Percentiles rank a stretch among this genome's conserved stretches.
phyloP scores from a whole-genome alignment of 2,797 vertebrate genomes.

The Philypnodon macrostomus region DNA sequence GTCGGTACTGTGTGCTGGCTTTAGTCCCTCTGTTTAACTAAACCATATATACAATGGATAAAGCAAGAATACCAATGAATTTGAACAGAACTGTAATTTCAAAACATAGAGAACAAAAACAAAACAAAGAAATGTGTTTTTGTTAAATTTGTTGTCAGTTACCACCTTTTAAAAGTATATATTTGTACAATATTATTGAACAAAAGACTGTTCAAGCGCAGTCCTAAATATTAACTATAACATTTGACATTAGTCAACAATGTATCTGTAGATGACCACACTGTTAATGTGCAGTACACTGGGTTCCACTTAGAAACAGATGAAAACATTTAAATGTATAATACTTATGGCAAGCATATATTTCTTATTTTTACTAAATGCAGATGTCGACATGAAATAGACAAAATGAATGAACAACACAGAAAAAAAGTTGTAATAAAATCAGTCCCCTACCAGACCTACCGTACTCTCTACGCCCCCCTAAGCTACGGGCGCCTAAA shows the following conservation, averaged over 20 bases:
- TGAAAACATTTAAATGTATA: slow-evolving; percentile 66
- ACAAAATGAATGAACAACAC: slow-evolving; percentile 75
- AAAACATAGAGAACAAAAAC: slow-evolving; percentile 49
- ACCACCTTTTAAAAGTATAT: neutral
- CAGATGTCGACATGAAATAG: slow-evolving; percentile 61
- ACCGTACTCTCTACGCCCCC: slow-evolving; percentile 83
- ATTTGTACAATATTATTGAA: neutral
- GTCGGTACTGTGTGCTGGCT: slow-evolving; percentile 33
- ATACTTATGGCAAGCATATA: slow-evolving; percentile 49
- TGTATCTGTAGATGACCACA: slow-evolving; percentile 8
- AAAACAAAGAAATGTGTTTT: slow-evolving; percentile 32
- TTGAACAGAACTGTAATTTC: slow-evolving; percentile 54
- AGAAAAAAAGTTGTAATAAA: slow-evolving; percentile 73
- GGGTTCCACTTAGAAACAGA: slow-evolving; percentile 51
- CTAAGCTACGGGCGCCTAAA: slow-evolving; percentile 82
- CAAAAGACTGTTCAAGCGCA: slow-evolving; percentile 19
- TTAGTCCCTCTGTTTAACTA: slow-evolving; percentile 36
- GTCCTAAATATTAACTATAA: too few relatives aligned
- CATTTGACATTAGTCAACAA: slow-evolving; percentile 4
- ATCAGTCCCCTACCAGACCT: slow-evolving; percentile 79
- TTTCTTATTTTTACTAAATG: slow-evolving; percentile 45
- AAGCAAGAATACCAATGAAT: slow-evolving; percentile 64
- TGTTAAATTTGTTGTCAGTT: neutral
- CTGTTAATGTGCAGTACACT: slow-evolving; percentile 16
- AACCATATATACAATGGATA: slow-evolving; percentile 59